Conservation (phyloP, 2,888 invertebrate genomes). For the Latheticus oryzae region DNA sequence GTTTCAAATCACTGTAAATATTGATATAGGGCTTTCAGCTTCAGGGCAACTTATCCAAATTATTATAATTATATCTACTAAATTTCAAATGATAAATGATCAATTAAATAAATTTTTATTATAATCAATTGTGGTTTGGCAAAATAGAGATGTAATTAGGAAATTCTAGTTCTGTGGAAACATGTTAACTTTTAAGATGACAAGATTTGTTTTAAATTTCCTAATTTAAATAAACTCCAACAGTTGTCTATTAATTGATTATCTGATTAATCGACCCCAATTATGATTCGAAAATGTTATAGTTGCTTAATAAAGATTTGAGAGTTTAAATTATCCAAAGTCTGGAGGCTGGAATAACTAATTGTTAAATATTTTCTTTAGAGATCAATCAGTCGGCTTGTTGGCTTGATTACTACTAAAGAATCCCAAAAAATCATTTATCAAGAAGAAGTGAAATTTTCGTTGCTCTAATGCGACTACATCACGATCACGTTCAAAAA, state of each 20-base stretch:
- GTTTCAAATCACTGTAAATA: conserved; percentile 18
- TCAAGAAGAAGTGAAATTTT: conserved; percentile 1
- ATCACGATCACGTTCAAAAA: conserved; percentile 1
- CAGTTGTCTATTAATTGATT: conserved; percentile 30
- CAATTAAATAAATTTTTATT: too few species aligned
- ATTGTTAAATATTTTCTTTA: conserved; percentile 15
- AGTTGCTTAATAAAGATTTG: conserved; percentile 23
- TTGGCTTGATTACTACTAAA: conserved; percentile 17
- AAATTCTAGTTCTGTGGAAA: too few species aligned
- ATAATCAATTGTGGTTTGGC: too few species aligned
- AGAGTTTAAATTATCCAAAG: conserved; percentile 13
- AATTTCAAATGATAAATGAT: too few species aligned
- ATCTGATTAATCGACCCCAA: conserved; percentile 21
- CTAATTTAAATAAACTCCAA: conserved; percentile 17
- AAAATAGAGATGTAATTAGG: too few species aligned
- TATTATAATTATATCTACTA: conserved; percentile 20
- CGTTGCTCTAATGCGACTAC: background rate
- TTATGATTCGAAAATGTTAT: conserved; percentile 16
- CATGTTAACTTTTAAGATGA: too few species aligned
- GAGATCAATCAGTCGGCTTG: conserved; percentile 24
- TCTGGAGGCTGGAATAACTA: conserved; percentile 16
- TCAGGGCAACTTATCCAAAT: conserved; percentile 7
- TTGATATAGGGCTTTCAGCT: conserved; percentile 14
- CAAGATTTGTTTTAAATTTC: too few species aligned
- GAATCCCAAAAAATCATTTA: conserved; percentile 10